These are phyloP conservation scores for Netelia fuscicornis DNA, from an alignment of 2,888 invertebrate genomes.

Conservation along the genomic window DNA sequence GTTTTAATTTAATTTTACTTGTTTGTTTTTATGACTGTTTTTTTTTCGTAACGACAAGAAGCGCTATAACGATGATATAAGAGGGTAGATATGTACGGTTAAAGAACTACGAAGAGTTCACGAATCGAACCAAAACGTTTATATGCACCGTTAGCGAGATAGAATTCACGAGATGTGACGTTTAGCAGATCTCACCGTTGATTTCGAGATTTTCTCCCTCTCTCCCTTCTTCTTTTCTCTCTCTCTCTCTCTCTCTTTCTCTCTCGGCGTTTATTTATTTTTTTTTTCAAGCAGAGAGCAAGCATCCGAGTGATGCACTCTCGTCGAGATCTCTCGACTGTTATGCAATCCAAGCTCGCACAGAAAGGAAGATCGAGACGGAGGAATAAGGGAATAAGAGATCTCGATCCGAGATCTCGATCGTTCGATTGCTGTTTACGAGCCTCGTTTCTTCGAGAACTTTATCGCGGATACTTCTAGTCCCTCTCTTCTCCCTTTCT, in stretches of 20 bases:
- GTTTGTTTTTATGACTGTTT: not conserved
- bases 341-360: conserved; percentile 75
- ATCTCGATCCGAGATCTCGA: conserved; percentile 77
- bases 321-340: conserved; percentile 53
- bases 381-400: conserved; percentile 57
- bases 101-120: conserved; percentile 26
- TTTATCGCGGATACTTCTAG: conserved; percentile 72
- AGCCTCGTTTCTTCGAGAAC: conserved; percentile 75
- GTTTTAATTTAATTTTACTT: not conserved
- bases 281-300: conserved; percentile 53
- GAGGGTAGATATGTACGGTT: not conserved
- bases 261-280: conserved; percentile 46
- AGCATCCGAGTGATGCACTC: conserved; percentile 43
- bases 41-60: not conserved
- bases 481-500: conserved; percentile 16
- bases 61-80: not conserved
- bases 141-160: conserved; percentile 61
- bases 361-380: conserved; percentile 47
- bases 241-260: conserved; percentile 46
- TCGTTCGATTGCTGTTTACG: conserved; percentile 79
- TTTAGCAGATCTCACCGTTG: conserved; percentile 72
- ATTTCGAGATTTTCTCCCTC: conserved; percentile 65
- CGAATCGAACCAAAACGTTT: conserved; percentile 55
- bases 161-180: conserved; percentile 69
- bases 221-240: conserved; percentile 40